Evolutionary conservation across 2,888 invertebrate species (phyloP).

Genomic region (Toxonevra muliebris): DNA sequence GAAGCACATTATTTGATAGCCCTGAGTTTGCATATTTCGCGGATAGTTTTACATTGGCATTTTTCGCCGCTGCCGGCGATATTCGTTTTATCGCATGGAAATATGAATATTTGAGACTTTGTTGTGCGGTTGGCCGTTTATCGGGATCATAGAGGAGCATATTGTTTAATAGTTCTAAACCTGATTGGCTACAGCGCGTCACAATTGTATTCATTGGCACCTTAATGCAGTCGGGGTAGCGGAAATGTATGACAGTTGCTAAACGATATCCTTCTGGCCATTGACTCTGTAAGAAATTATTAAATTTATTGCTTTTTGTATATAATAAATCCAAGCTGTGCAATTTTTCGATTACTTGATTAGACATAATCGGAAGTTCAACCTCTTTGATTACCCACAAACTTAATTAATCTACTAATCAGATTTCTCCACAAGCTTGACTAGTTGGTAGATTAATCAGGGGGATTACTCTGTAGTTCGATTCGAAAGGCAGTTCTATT

Average conservation of each 20-base stretch:
- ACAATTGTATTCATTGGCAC: constrained; percentile 83
- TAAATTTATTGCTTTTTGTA: not conserved
- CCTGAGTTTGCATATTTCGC: constrained; percentile 49
- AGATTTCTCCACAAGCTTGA: too few species aligned
- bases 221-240: constrained; percentile 89
- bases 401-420: too few species aligned
- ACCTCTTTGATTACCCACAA: too few species aligned
- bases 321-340: not conserved
- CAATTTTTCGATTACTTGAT: not conserved
- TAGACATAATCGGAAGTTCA: too few species aligned
- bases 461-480: too few species aligned
- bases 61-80: constrained; percentile 58
- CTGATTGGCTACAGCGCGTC: constrained; percentile 83
- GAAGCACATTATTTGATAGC: constrained; percentile 59
- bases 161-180: constrained; percentile 83
- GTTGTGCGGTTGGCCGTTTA: constrained; percentile 90
- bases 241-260: constrained; percentile 93
- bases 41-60: constrained; percentile 53
- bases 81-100: constrained; percentile 62
- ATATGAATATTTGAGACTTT: constrained; percentile 77
- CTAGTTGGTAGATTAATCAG: too few species aligned
- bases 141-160: constrained; percentile 92
- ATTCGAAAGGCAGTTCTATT: too few species aligned
- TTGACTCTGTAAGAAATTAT: constrained; percentile 69
- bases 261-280: constrained; percentile 97